Percentiles rank a stretch among this genome's conserved stretches.
phyloP scores from a whole-genome alignment of 2,113 vertebrate species.

The Forbesichthys agassizii region DNA sequence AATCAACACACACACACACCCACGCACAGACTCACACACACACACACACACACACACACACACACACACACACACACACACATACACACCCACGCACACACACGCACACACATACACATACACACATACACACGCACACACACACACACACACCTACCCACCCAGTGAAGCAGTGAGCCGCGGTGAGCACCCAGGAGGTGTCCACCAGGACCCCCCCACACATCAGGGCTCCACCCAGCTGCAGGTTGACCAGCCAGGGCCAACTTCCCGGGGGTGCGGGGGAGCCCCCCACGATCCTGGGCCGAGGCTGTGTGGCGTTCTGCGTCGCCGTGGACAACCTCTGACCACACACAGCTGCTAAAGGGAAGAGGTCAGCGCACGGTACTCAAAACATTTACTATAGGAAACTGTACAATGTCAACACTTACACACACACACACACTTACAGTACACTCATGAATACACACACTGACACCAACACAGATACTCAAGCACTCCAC shows the following conservation, averaged over 20 bases:
- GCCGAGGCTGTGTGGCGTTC: constrained; percentile 75
- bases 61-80: no score
- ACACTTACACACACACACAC: not conserved
- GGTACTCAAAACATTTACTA: no score
- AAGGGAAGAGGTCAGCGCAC: not conserved
- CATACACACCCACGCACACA: not conserved
- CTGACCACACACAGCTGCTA: constrained; percentile 81
- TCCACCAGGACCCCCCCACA: constrained; percentile 92
- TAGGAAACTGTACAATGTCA: no score
- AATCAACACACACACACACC: no score
- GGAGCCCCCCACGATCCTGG: constrained; percentile 86
- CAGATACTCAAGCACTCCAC: no score
- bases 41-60: no score
- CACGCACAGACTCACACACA: no score
- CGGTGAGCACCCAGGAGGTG: constrained; percentile 89
- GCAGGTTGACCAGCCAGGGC: constrained; percentile 93
- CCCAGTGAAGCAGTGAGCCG: constrained; percentile 93
- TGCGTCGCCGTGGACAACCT: constrained; percentile 41
- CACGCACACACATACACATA: not conserved
- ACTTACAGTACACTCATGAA: constrained; percentile 31
- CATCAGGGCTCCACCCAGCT: constrained; percentile 87
- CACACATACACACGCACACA: not conserved
- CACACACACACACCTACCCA: constrained; percentile 52
- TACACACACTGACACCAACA: constrained; percentile 1
- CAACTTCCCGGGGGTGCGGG: constrained; percentile 82